Evolutionary conservation across 92 coral and sea anemone genomes (phyloP).

Genomic region (Paramuricea clavata): DNA sequence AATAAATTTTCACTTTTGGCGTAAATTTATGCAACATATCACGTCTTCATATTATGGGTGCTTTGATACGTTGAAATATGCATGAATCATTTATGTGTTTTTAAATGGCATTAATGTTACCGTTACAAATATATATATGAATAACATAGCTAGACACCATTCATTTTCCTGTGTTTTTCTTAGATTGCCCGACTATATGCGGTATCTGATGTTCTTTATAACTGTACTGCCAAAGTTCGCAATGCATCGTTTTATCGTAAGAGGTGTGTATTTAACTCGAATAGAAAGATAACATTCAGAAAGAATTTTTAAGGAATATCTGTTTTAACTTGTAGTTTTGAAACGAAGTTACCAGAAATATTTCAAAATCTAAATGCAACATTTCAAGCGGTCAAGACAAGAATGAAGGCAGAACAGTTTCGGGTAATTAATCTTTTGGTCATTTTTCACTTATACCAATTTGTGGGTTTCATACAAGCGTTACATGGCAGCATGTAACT

Average conservation of each 20-base stretch:
- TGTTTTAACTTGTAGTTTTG: conserved; percentile 70
- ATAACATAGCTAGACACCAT: no score
- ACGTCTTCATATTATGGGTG: no score
- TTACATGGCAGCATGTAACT: no score
- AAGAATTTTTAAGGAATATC: neutral
- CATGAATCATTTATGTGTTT: neutral
- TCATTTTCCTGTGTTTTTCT: neutral
- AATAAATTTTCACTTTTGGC: no score
- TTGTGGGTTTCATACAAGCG: no score
- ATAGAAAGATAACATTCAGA: no score
- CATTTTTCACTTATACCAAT: no score
- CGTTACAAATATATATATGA: no score
- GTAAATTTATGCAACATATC: no score
- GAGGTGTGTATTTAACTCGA: conserved; percentile 81
- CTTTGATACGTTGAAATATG: no score
- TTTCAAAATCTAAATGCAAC: conserved; percentile 77
- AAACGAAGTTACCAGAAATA: conserved; percentile 78
- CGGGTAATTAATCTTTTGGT: conserved; percentile 69
- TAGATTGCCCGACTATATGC: conserved; percentile 87
- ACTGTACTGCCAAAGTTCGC: conserved; percentile 96
- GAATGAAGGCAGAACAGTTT: conserved; percentile 99
- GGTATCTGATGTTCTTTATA: conserved; percentile 92
- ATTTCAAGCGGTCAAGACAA: conserved; percentile 91
- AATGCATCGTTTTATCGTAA: conserved; percentile 94
- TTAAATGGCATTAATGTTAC: no score